Percentiles rank a stretch among this genome's conserved stretches.
phyloP scores from a whole-genome alignment of 2,113 vertebrate genomes.

The Aegypius monachus region DNA sequence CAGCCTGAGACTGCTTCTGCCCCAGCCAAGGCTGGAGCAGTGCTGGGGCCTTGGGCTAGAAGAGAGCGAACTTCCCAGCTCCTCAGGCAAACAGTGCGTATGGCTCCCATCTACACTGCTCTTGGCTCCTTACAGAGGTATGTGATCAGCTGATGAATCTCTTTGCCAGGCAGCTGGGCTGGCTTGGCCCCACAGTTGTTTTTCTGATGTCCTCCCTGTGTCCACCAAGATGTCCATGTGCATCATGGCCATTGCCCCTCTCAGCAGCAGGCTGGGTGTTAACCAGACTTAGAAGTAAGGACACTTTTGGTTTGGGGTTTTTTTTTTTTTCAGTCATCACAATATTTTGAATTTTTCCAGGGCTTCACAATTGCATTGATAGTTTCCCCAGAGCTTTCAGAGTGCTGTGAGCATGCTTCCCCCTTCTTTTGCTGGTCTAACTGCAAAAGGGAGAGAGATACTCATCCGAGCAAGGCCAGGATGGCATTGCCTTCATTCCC shows the following conservation, averaged over 20 bases:
- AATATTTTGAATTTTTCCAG: not conserved
- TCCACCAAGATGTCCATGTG: not conserved
- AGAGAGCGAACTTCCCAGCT: not conserved
- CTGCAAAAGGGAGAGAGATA: not conserved
- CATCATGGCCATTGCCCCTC: not conserved
- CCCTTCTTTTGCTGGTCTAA: not conserved
- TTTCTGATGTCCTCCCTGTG: not conserved
- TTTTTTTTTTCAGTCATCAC: not conserved
- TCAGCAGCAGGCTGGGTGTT: not conserved
- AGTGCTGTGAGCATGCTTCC: not conserved
- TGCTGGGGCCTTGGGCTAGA: not conserved
- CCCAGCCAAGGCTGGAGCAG: not conserved
- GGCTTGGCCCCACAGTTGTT: not conserved
- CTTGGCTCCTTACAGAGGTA: not conserved
- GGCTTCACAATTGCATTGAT: not conserved
- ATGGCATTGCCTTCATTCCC: not conserved
- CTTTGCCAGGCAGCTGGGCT: conserved; percentile 8
- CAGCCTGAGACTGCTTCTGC: not conserved
- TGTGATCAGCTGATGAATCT: not conserved
- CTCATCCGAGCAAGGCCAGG: not conserved
- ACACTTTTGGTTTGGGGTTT: not conserved
- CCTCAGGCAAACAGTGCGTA: not conserved
- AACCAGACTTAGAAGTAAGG: not conserved
- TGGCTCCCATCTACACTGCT: not conserved
- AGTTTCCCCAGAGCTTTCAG: not conserved